Percentiles rank a stretch among this genome's conserved stretches.
phyloP scores from a whole-genome alignment of 1,140 invertebrate genomes.

The Solen grandis region DNA sequence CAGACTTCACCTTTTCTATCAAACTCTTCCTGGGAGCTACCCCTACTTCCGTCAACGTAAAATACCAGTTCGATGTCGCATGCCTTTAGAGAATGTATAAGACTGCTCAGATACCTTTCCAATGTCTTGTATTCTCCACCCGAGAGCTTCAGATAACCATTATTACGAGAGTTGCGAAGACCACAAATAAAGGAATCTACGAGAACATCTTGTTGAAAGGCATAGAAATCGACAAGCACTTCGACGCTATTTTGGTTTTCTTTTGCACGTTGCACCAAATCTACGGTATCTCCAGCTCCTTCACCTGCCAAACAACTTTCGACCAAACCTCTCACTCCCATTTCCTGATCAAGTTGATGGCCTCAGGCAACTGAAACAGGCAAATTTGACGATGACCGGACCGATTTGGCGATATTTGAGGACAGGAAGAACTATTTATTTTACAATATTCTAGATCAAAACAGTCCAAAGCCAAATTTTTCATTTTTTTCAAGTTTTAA shows the following conservation, averaged over 20 bases:
- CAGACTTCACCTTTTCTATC: not conserved
- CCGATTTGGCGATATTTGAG: no score
- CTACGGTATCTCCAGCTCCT: slow-evolving; percentile 22
- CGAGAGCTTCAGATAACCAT: slow-evolving; percentile 40
- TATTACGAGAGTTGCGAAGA: slow-evolving; percentile 23
- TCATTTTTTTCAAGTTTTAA: slow-evolving; percentile 49
- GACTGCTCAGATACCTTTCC: slow-evolving; percentile 47
- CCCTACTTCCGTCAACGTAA: no score
- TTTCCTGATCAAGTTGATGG: no score
- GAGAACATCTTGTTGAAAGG: slow-evolving; percentile 51
- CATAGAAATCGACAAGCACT: slow-evolving; percentile 60
- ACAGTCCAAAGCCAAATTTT: no score
- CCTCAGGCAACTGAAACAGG: no score
- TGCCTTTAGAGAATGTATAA: slow-evolving; percentile 50
- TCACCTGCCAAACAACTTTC: slow-evolving; percentile 37
- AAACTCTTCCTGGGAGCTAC: no score
- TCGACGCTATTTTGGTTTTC: slow-evolving; percentile 53
- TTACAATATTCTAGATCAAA: no score
- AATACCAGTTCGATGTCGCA: slow-evolving; percentile 58
- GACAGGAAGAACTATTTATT: no score
- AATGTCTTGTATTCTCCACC: slow-evolving; percentile 61
- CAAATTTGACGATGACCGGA: no score
- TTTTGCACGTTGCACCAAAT: slow-evolving; percentile 56
- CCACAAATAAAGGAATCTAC: slow-evolving; percentile 45
- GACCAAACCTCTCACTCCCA: slow-evolving; percentile 57